Base-by-base conservation (phyloP, 2,888 invertebrate species). In the Athrips mouffetella region DNA sequence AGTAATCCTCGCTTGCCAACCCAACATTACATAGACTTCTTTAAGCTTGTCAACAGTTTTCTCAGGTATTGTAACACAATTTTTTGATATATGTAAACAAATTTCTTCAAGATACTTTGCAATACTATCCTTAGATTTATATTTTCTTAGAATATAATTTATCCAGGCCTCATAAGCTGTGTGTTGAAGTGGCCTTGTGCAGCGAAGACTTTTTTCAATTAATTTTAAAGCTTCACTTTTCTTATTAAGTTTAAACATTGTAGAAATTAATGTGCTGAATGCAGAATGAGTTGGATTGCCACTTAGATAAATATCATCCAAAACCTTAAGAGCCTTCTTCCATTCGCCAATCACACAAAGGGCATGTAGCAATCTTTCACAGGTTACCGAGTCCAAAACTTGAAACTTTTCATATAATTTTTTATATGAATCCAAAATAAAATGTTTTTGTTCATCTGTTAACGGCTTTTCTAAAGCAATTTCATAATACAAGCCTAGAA, bases 261-360 rank as follows among this genome's bases (percentile, higher is more conserved):
- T 91, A 10, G 76, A 65, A 52, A 90, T 80, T 18, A 93, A 47
- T 1, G 80, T 77, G 60, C 89, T 90, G 54, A 91, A 91, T 0
- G 90, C 76, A 1, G 65, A 59, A 47, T 78, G 67, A 54, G 78
- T 80, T 1, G 92, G 91, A 2, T 63, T 69, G 48, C 72, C 58
- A 18, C 84, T 83, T 7, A 90, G 35, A 65, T 90, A 84, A 42
- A 92, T 89, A 66, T 91, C 90, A 44, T 92, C 88, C 18, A 94
- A 68, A 10, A 94, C 76, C 55, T 90, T 84, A 0, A 91, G 46
- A 31, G 91, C 89, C 50, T 91, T 89, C 58, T 87, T 85, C 93
- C 94, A 95, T 55, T 91, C 80, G 48, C 87, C 71, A 6, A 93
- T 93, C 15, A 89, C 63, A 55, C 92, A 91, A 2, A 96, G 68